A percentile compares a stretch with the other conserved stretches of the same genome.
These are phyloP conservation scores for Actinostola sp. DNA, from an alignment of 92 coral and sea anemone species.

Conservation along the genomic window DNA sequence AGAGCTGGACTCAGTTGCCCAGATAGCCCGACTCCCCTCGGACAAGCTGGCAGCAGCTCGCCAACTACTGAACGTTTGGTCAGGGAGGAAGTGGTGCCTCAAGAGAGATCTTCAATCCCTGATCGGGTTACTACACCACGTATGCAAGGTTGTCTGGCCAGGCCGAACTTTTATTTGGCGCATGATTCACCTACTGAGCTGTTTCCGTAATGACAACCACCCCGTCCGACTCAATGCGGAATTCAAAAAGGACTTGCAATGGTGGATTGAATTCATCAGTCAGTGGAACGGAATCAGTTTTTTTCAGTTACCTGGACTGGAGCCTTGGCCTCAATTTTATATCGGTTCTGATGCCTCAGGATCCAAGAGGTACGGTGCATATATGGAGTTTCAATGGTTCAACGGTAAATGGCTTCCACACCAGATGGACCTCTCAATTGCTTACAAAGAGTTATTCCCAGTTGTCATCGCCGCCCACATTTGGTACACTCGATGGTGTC, in stretches of 20 bases:
- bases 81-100: constrained; percentile 9
- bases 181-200: constrained; percentile 36
- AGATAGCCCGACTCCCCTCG: constrained; percentile 44
- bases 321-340: constrained; percentile 33
- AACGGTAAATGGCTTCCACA: constrained; percentile 28
- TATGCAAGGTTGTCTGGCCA: constrained; percentile 40
- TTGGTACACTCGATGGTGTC: constrained; percentile 36
- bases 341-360: constrained; percentile 55
- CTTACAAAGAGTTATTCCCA: constrained; percentile 52
- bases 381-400: constrained; percentile 31
- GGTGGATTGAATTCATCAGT: constrained; percentile 47
- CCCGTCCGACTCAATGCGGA: constrained; percentile 39
- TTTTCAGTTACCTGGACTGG: constrained; percentile 27
- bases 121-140: constrained; percentile 42
- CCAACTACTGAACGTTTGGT: constrained; percentile 17
- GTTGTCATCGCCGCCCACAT: constrained; percentile 34
- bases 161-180: constrained; percentile 43
- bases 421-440: constrained; percentile 25
- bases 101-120: constrained; percentile 25
- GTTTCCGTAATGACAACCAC: constrained; percentile 31
- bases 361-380: constrained; percentile 44
- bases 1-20: constrained; percentile 35
- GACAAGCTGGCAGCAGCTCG: constrained; percentile 22
- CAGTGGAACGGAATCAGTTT: constrained; percentile 52
- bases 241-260: constrained; percentile 39